A percentile compares a stretch with the other conserved stretches of the same genome.
These are phyloP conservation scores for Grantiella picta DNA, from an alignment of 2,113 vertebrate species.

Conservation along the genomic window DNA sequence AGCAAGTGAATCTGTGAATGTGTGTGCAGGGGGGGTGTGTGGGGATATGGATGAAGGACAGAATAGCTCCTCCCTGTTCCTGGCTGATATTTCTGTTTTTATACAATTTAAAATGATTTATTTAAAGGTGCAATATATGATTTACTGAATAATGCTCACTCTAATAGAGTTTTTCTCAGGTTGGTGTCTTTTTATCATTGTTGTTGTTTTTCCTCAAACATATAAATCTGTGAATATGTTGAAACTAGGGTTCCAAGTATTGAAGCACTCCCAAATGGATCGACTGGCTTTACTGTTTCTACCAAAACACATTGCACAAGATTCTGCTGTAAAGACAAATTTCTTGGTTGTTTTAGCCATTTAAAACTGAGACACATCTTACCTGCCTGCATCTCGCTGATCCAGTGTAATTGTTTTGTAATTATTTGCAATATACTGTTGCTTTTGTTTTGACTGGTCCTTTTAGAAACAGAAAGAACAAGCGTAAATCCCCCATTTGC, in stretches of 20 bases:
- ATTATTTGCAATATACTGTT: slow-evolving; percentile 72
- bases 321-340: slow-evolving; percentile 69
- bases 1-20: slow-evolving; percentile 10
- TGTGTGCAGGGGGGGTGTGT: not conserved
- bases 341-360: slow-evolving; percentile 43
- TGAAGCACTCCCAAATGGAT: slow-evolving; percentile 38
- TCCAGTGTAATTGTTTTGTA: slow-evolving; percentile 64
- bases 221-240: slow-evolving; percentile 68
- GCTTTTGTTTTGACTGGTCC: slow-evolving; percentile 72
- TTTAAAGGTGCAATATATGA: slow-evolving; percentile 84
- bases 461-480: slow-evolving; percentile 31
- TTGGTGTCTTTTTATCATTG: slow-evolving; percentile 71
- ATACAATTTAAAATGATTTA: slow-evolving; percentile 73
- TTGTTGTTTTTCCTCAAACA: slow-evolving; percentile 34
- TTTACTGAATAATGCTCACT: slow-evolving; percentile 74
- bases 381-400: slow-evolving; percentile 69
- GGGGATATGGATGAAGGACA: slow-evolving; percentile 5
- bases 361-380: slow-evolving; percentile 61
- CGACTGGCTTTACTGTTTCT: slow-evolving; percentile 68
- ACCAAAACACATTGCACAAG: slow-evolving; percentile 43
- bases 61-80: slow-evolving; percentile 22
- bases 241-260: slow-evolving; percentile 56
- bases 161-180: slow-evolving; percentile 80
- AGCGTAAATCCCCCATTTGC: slow-evolving; percentile 30
- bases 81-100: slow-evolving; percentile 37